Evolutionary conservation across 2,888 invertebrate genomes (phyloP), one percentile per base, ranked within the genome.

Genomic region (Linnaemya vulpina): DNA sequence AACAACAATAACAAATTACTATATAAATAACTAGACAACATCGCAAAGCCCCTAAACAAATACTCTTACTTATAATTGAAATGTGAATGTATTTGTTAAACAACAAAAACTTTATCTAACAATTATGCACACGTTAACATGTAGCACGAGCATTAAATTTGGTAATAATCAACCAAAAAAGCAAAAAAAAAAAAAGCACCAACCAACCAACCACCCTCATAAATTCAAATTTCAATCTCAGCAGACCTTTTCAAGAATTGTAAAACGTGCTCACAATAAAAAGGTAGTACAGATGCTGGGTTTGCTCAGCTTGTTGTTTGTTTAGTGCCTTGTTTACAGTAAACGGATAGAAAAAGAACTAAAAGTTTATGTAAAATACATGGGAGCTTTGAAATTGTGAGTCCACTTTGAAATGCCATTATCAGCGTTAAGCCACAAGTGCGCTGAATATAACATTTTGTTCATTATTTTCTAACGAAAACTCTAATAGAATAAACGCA

Each of bases 321-420:
- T 68, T 43, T 53, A 63, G 68, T 46, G 22, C 2, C 58, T 49
- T 49, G n/a, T 60, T 55, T 5, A 11, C 43, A 73, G 30, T 40
- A 65, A 75, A 22, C 17, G 60, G 35, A 51, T 13, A 25, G 22
- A 11, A 55, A 7, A n/a, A 22, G 20, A 68, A 38, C 0, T 2
- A 30, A 22, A 46, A 30, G 30, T 51, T 13, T 67, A 82, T 85
- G 82, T 75, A 79, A 85, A 85, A 79, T 82, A 79, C 82, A 75
- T 78, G 55, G 49, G 74, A 81, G 84, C 77, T 85, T 85, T 78
- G 83, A 86, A 86, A 83, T 83, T 84, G 83, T 84, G 86, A 83
- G 84, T 83, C 77, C 83, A 80, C 84, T 85, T 84, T 85, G 80
- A 86, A 85, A 86, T 79, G 84, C 86, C 83, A 86, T 86, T 86